These are phyloP conservation scores for Girardinichthys multiradiatus DNA, from an alignment of 2,113 vertebrate species.

Conservation along the genomic window DNA sequence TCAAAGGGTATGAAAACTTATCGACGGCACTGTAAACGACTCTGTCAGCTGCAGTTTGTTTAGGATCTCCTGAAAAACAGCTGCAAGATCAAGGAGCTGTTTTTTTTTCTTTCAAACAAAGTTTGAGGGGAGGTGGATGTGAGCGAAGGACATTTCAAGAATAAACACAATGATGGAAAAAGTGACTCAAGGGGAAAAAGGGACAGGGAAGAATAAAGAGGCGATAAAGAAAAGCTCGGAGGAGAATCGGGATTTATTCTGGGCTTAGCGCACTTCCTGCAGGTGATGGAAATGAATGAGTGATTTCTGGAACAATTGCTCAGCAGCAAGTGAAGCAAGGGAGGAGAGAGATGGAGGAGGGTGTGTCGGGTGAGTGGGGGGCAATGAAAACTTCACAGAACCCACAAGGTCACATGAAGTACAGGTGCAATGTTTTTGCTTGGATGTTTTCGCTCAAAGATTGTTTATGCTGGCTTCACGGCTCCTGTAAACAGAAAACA, in stretches of 20 bases:
- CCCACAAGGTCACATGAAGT: constrained; percentile 46
- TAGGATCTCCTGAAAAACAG: neutral
- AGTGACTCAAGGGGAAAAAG: constrained; percentile 71
- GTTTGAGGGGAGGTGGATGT: constrained; percentile 11
- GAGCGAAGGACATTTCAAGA: constrained; percentile 65
- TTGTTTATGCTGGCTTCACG: constrained; percentile 34
- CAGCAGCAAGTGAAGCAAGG: constrained; percentile 57
- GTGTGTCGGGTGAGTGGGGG: neutral
- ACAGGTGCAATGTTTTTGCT: constrained; percentile 31
- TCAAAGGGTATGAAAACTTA: too few species aligned
- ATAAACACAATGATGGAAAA: constrained; percentile 60
- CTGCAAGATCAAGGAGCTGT: constrained; percentile 27
- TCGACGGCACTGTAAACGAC: too few species aligned
- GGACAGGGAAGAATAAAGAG: constrained; percentile 65
- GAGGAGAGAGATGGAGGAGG: constrained; percentile 48
- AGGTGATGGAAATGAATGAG: constrained; percentile 81
- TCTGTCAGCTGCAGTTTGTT: too few species aligned
- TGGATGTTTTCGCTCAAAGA: constrained; percentile 1
- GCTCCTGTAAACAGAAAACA: constrained; percentile 37
- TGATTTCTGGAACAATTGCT: constrained; percentile 75
- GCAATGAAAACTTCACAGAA: constrained; percentile 54
- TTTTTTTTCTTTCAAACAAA: constrained; percentile 25
- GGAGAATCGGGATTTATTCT: constrained; percentile 76
- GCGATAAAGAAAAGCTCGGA: constrained; percentile 71
- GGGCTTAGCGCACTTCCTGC: constrained; percentile 76